A percentile compares a stretch with the other conserved stretches of the same genome.
phyloP scores from a whole-genome alignment of 30 jellyfish, hydroid and myxozoan species.

The Turritopsis rubra region DNA sequence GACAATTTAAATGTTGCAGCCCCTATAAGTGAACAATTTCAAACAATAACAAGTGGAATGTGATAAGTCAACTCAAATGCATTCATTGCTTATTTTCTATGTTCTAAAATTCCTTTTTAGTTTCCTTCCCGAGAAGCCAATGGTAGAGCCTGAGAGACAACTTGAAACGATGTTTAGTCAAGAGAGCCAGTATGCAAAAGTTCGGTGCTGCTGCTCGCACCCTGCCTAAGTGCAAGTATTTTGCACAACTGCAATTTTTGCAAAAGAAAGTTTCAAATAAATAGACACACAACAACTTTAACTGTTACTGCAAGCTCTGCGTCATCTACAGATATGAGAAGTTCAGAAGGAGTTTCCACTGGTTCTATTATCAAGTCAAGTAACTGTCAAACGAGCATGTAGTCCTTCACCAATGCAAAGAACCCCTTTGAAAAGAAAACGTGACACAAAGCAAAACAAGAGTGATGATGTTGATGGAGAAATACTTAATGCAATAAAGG shows the following conservation, averaged over 20 bases:
- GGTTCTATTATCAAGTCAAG: neutral
- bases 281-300: slow-evolving; percentile 21
- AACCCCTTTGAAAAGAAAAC: neutral
- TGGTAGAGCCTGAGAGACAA: slow-evolving; percentile 49
- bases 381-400: neutral
- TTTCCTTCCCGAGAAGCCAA: slow-evolving; percentile 42
- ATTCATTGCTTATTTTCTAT: too few relatives aligned
- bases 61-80: neutral
- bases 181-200: slow-evolving; percentile 38
- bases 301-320: slow-evolving; percentile 11
- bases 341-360: neutral
- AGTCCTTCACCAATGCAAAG: neutral
- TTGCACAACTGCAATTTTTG: slow-evolving; percentile 51
- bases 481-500: neutral
- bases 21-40: neutral
- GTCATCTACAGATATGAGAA: neutral
- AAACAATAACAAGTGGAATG: neutral
- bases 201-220: slow-evolving; percentile 68
- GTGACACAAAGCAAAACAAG: neutral
- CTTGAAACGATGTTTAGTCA: slow-evolving; percentile 48
- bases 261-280: slow-evolving; percentile 37
- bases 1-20: neutral
- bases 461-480: slow-evolving; percentile 11
- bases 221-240: slow-evolving; percentile 64
- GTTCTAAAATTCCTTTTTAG: slow-evolving; percentile 27